Conservation (phyloP, 2,797 vertebrate genomes). For the Acropternis orthonyx region DNA sequence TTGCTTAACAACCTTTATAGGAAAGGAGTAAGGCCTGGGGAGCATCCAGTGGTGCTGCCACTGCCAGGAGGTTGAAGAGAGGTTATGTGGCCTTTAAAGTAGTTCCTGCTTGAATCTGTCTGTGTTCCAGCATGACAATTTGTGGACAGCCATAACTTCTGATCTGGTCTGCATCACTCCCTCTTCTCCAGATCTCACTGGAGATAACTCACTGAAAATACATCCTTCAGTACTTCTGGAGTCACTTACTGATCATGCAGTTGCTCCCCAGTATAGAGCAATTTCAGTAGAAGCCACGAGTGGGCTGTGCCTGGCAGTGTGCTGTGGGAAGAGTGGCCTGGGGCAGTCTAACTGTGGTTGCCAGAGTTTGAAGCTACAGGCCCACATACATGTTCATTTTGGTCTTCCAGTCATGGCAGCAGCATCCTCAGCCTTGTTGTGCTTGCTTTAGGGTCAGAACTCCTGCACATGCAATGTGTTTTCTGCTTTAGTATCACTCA, state of each 20-base stretch:
- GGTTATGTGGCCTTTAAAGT: not conserved
- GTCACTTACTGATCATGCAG: not conserved
- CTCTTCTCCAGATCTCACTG: not conserved
- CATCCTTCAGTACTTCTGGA: not conserved
- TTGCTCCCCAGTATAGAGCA: not conserved
- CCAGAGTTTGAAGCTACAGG: no score
- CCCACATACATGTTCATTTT: not conserved
- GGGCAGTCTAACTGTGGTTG: not conserved
- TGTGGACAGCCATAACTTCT: not conserved
- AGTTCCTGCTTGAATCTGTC: not conserved
- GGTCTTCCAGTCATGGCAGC: not conserved
- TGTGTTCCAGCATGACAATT: not conserved
- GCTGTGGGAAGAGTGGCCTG: not conserved
- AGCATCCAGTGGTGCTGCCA: not conserved
- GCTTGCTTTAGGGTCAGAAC: not conserved
- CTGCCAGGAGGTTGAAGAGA: not conserved
- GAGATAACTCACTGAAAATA: not conserved
- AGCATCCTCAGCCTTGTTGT: not conserved
- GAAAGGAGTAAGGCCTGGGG: not conserved
- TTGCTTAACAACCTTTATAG: not conserved
- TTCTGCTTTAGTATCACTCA: not conserved
- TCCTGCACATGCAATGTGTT: not conserved
- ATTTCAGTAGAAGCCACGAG: not conserved
- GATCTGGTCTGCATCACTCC: not conserved
- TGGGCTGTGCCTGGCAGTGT: not conserved